Evolutionary conservation across 2,888 invertebrate genomes (phyloP).

Genomic region (Globia sparganii): DNA sequence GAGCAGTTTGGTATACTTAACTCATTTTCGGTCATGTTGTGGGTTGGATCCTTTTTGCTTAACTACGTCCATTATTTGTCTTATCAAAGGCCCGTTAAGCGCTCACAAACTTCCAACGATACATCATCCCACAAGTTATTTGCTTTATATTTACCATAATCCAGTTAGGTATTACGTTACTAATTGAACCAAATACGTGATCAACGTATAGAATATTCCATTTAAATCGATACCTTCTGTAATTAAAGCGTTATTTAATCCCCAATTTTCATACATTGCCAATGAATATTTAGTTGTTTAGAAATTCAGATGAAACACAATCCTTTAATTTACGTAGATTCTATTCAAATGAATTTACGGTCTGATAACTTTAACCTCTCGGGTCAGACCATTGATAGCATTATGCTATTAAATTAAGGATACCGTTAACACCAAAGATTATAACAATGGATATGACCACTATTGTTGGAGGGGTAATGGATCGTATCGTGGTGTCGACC

Average conservation of each 20-base stretch:
- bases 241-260: constrained; percentile 47
- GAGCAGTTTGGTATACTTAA: no score
- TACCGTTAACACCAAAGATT: constrained; percentile 31
- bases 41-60: no score
- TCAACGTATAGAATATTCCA: constrained; percentile 34
- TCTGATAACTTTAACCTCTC: constrained; percentile 54
- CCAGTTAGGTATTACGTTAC: not conserved
- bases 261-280: constrained; percentile 51
- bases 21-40: no score
- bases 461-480: constrained; percentile 53
- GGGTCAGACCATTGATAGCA: constrained; percentile 44
- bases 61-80: no score
- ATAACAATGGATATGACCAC: constrained; percentile 47
- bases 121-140: constrained; percentile 2
- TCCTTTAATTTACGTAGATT: constrained; percentile 44
- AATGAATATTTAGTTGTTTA: constrained; percentile 58
- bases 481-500: constrained; percentile 56
- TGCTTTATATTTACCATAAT: constrained; percentile 20
- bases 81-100: constrained; percentile 10
- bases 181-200: constrained; percentile 44
- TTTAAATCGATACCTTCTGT: constrained; percentile 39
- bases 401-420: constrained; percentile 58
- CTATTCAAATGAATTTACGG: constrained; percentile 61
- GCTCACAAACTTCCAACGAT: not conserved
- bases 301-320: constrained; percentile 45